Evolutionary conservation across 2,888 invertebrate species (phyloP), one percentile per base, ranked within the genome.

Genomic region (Pharmacophagus antenor): DNA sequence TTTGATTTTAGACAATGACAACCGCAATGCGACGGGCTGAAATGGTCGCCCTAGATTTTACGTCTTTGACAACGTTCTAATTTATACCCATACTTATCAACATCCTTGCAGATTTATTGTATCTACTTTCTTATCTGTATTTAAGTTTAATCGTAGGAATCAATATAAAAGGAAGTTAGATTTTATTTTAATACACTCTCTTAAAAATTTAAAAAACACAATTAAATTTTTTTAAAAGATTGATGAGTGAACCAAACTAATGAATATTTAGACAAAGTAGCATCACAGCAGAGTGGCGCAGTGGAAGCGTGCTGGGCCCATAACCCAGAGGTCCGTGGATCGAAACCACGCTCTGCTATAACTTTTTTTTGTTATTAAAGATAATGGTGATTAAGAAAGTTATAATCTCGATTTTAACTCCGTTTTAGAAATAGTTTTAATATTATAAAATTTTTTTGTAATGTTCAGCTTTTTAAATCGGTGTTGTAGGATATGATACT

Each of bases 271-370:
- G 12, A 31, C 2, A 3, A 10, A 31, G 15, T 7, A 7, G 5
- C 10, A 12, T 2, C 46, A 7, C 17, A 94, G 94, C 94, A 94
- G 94, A 94, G 94, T 94, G 94, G 94, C 94, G 94, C 94, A 94
- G 94, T 93, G 94, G 94, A 94, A 94, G 94, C 94, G 94, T 94
- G 94, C 94, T 94, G 94, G 94, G 94, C 94, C 94, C 94, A 94
- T 94, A 94, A 95, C 94, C 95, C 95, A 95, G 95, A 95, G 95
- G 94, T 95, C 95, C 95, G 95, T 95, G 94, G 95, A 95, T 95
- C 94, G 95, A 95, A 95, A 95, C 95, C 94, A 94, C 93, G 94
- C 94, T 93, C 93, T 93, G 93, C 93, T 93, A 93, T 27, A 21
- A 17, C 25, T 54, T 54, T n/a, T 27, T 54, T 54, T 46, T 27